These are phyloP conservation scores for Pimpla rufipes DNA, from an alignment of 2,888 invertebrate species.

Conservation along the genomic window DNA sequence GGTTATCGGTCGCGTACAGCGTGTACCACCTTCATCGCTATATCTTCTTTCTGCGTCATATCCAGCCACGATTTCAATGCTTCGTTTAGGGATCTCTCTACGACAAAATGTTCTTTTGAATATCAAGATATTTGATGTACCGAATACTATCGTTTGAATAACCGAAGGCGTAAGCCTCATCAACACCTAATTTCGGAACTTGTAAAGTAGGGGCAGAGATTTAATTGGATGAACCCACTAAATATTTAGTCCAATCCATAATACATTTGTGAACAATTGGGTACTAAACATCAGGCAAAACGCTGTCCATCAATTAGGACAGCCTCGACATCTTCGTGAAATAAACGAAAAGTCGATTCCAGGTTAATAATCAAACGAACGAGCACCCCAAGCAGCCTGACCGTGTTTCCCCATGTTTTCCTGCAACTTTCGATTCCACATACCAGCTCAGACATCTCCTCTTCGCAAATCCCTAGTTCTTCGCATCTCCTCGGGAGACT, in stretches of 20 bases:
- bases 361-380: not conserved
- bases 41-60: constrained; percentile 31
- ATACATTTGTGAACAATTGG: too few species aligned
- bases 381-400: not conserved
- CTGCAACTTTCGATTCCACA: constrained; percentile 5
- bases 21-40: constrained; percentile 43
- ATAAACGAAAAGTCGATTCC: not conserved
- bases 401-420: constrained; percentile 14
- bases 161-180: not conserved
- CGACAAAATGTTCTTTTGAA: not conserved
- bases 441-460: not conserved
- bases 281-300: too few species aligned
- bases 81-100: not conserved
- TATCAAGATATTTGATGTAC: not conserved
- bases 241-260: too few species aligned
- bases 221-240: too few species aligned
- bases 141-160: not conserved
- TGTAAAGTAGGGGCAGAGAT: too few species aligned
- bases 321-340: not conserved
- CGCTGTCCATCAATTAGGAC: too few species aligned
- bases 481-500: constrained; percentile 23
- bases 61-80: constrained; percentile 37
- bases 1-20: constrained; percentile 77
- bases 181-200: too few species aligned
- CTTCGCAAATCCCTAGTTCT: not conserved